Conservation (phyloP, 2,888 invertebrate genomes). For the Apotomis betuletana region DNA sequence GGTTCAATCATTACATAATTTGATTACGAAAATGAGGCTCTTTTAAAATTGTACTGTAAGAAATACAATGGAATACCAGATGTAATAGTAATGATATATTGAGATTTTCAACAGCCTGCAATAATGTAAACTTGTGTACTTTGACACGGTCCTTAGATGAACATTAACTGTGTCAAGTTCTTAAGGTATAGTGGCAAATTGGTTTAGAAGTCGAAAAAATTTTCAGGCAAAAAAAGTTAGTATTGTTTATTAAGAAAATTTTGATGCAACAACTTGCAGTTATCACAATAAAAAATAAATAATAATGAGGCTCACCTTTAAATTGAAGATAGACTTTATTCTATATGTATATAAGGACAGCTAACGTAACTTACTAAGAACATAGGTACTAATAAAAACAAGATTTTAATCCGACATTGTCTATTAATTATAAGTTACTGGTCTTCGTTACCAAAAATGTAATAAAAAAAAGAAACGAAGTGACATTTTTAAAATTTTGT, state of each 20-base stretch:
- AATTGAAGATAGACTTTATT: constrained; percentile 70
- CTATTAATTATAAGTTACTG: constrained; percentile 75
- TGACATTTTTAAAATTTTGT: constrained; percentile 83
- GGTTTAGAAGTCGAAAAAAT: constrained; percentile 60
- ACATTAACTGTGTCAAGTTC: neutral
- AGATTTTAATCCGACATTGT: constrained; percentile 73
- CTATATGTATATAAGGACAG: constrained; percentile 72
- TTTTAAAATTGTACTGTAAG: too few species aligned
- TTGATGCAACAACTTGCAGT: constrained; percentile 80
- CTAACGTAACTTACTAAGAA: constrained; percentile 69
- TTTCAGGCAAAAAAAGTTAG: constrained; percentile 79
- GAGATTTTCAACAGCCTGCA: too few species aligned
- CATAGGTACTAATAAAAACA: constrained; percentile 74
- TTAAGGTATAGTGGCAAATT: constrained; percentile 28
- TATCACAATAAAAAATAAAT: constrained; percentile 80
- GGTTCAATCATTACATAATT: too few species aligned
- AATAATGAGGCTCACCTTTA: constrained; percentile 75
- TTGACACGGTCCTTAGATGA: neutral
- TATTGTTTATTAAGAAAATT: constrained; percentile 80
- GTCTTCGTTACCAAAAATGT: constrained; percentile 75
- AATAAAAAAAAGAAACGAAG: constrained; percentile 78
- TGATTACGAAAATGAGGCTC: too few species aligned
- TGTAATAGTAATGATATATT: too few species aligned
- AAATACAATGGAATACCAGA: too few species aligned
- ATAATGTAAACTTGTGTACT: neutral